Evolutionary conservation across 2,797 vertebrate species (phyloP).

Genomic region (Taeniopygia guttata): DNA sequence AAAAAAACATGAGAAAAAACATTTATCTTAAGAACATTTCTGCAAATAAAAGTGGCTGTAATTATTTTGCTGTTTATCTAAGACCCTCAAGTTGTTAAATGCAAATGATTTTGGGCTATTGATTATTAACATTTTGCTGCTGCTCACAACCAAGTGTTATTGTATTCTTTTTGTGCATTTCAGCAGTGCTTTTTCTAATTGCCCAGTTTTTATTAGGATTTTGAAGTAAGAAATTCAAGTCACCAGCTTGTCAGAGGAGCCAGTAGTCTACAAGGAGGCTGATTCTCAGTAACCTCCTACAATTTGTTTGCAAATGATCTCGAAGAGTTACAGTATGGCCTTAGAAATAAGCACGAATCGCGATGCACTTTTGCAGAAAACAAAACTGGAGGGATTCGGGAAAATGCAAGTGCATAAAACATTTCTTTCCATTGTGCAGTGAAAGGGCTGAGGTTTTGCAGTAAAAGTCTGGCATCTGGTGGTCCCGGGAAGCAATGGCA

Average conservation of each 20-base stretch:
- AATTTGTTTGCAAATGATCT: not conserved
- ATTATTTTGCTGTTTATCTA: not conserved
- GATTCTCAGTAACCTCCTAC: not conserved
- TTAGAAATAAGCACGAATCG: fast-evolving
- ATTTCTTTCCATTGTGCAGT: not conserved
- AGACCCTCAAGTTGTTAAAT: not conserved
- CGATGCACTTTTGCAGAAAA: not conserved
- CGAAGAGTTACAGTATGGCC: not conserved
- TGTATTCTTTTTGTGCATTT: not conserved
- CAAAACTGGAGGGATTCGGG: not conserved
- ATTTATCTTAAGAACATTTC: not conserved
- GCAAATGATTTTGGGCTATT: not conserved
- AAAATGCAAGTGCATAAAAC: not conserved
- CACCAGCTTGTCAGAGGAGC: not conserved
- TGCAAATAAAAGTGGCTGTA: not conserved
- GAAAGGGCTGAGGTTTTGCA: conserved; percentile 67
- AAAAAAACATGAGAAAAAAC: not conserved
- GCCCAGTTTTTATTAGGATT: not conserved
- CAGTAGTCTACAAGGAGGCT: not conserved
- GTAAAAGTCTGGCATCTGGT: conserved; percentile 85
- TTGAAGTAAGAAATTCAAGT: not conserved
- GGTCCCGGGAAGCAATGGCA: conserved; percentile 62
- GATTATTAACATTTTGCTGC: not conserved
- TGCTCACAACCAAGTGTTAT: not conserved
- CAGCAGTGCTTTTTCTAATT: not conserved